phyloP scores from a whole-genome alignment of 2,113 vertebrate species.

The Haplochromis burtoni region DNA sequence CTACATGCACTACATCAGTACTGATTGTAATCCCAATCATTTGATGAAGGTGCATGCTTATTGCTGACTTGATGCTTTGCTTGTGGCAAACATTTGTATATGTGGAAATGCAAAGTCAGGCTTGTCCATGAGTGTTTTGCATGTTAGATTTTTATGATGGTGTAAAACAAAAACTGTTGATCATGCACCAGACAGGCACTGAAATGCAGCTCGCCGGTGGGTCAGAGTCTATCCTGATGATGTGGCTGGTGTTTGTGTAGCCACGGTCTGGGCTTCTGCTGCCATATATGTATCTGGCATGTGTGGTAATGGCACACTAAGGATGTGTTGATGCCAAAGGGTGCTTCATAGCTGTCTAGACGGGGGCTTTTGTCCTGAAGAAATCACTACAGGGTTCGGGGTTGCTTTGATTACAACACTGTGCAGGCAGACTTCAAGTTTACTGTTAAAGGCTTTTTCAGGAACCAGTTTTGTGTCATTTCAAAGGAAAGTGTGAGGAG shows the following conservation, averaged over 20 bases:
- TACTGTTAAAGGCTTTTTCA: neutral
- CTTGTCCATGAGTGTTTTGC: neutral
- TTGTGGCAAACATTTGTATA: neutral
- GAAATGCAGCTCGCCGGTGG: neutral
- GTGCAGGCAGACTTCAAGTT: neutral
- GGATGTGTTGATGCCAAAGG: neutral
- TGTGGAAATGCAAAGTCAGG: neutral
- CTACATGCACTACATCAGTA: neutral
- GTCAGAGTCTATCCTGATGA: neutral
- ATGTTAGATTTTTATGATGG: neutral
- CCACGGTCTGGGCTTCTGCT: neutral
- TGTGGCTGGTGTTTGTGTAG: slow-evolving; percentile 1
- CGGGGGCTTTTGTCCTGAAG: neutral
- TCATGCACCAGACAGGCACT: neutral
- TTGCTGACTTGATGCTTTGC: neutral
- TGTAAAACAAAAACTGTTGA: neutral
- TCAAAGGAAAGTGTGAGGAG: neutral
- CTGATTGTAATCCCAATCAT: accelerated
- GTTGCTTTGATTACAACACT: neutral
- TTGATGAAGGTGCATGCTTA: neutral
- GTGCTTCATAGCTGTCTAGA: neutral
- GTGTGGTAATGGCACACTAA: neutral
- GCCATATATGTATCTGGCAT: neutral
- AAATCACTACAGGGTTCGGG: neutral
- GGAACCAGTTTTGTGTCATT: neutral